Evolutionary conservation across 2,888 invertebrate species (phyloP), one percentile per base, ranked within the genome.

Genomic region (Drosophila quinaria): DNA sequence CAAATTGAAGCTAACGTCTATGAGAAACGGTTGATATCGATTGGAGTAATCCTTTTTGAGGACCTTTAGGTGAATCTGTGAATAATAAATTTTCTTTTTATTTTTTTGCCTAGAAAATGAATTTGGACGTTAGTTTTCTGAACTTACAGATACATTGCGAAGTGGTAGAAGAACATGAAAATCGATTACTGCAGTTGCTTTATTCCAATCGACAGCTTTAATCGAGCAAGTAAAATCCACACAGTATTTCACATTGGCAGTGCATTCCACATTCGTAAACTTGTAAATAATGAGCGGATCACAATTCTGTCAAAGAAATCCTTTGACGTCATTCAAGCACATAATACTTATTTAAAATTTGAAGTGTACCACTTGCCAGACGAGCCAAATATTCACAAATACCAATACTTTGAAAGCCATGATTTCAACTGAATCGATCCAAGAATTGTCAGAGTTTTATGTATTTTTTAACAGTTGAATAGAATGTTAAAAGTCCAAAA

Each of bases 11-110:
- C n/a, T n/a, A n/a, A 37, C n/a, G 1, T 51, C 22, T 2, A 51
- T 10, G 5, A 51, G 37, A 6, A 51, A 51, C 3, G 35, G 35
- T 9, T 51, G 19, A 22, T 37, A 51, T 22, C n/a, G 35, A 22
- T 51, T 51, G 51, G 51, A n/a, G 9, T 51, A 51, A n/a, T 51
- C 51, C 37, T 37, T 51, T 22, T 51, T 35, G 1, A 51, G 10
- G 4, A 51, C 0, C 22, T 15, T 22, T 0, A 37, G 0, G n/a
- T 51, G 22, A 22, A n/a, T 5, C 35, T 51, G n/a, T 5, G n/a
- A 51, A 37, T 33, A 49, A 17, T 15, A 5, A 25, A 5, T 25
- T 25, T 25, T 3, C 3, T 22, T 22, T 22, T 22, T 1, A 3
- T 25, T 25, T 19, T 1, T 19, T 19, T 19, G n/a, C n/a, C n/a